These are phyloP conservation scores for Scaptodrosophila latifasciaeformis DNA, from an alignment of 2,888 invertebrate genomes.

Conservation along the genomic window DNA sequence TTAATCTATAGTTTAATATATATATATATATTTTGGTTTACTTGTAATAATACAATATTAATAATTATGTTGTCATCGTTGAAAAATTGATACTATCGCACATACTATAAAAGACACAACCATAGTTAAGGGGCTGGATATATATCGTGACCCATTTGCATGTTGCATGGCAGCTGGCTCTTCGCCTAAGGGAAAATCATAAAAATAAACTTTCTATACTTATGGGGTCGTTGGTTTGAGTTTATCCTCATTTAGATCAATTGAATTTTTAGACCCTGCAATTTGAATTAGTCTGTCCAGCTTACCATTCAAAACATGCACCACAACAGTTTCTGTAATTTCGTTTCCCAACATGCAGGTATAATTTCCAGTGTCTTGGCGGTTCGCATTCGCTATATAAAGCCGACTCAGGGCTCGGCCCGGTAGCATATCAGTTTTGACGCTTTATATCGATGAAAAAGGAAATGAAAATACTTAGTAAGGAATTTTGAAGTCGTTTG, in stretches of 20 bases:
- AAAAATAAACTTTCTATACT: neutral
- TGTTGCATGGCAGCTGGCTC: slow-evolving; percentile 76
- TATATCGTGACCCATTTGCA: slow-evolving; percentile 59
- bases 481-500: neutral
- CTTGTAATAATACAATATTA: too few species aligned
- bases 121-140: slow-evolving; percentile 58
- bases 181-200: slow-evolving; percentile 63
- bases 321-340: slow-evolving; percentile 82
- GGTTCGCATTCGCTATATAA: slow-evolving; percentile 87
- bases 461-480: neutral
- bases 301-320: slow-evolving; percentile 87
- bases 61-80: slow-evolving; percentile 66
- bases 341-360: slow-evolving; percentile 84
- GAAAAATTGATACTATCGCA: slow-evolving; percentile 45
- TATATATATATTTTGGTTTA: too few species aligned
- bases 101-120: slow-evolving; percentile 69
- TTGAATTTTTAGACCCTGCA: neutral
- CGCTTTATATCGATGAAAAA: slow-evolving; percentile 77
- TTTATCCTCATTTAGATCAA: too few species aligned
- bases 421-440: slow-evolving; percentile 85
- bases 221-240: too few species aligned
- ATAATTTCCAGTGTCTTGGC: slow-evolving; percentile 87
- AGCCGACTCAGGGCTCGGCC: slow-evolving; percentile 85
- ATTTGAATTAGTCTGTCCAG: slow-evolving; percentile 8
- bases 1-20: too few species aligned